phyloP scores from a whole-genome alignment of 1,140 invertebrate genomes.

The Apis cerana region DNA sequence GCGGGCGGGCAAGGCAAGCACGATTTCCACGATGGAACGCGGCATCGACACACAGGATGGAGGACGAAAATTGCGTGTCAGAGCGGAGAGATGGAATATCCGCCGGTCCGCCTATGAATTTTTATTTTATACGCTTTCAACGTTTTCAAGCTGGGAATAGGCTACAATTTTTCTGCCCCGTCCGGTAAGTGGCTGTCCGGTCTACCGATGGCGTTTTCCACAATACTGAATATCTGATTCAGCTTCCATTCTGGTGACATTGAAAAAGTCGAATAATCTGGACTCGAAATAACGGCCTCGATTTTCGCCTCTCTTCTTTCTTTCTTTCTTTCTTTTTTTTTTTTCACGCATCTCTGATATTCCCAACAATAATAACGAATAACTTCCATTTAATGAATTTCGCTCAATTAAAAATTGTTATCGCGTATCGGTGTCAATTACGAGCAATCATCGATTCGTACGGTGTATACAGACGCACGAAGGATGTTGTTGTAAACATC shows the following conservation, averaged over 20 bases:
- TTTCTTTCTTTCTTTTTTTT: no score
- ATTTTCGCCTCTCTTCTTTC: not conserved
- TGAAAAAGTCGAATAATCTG: conserved; percentile 18
- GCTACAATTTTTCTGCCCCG: conserved; percentile 33
- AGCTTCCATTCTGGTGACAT: conserved; percentile 22
- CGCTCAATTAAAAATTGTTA: conserved; percentile 4
- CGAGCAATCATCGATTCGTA: not conserved
- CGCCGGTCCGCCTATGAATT: conserved; percentile 36
- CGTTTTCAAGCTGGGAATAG: conserved; percentile 12
- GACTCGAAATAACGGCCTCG: conserved; percentile 18
- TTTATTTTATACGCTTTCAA: conserved; percentile 43
- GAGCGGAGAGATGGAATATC: conserved; percentile 11
- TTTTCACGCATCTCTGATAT: not conserved
- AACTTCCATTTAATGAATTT: not conserved
- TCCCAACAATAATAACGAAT: not conserved
- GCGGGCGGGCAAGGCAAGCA: no score
- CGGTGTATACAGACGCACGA: no score
- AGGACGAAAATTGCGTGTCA: conserved; percentile 12
- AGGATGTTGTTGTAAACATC: not conserved
- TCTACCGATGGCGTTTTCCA: conserved; percentile 44
- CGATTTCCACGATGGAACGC: not conserved
- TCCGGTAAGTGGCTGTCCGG: conserved; percentile 28
- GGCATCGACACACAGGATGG: not conserved
- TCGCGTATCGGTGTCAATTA: conserved; percentile 10
- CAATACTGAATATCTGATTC: conserved; percentile 37